phyloP scores from a whole-genome alignment of 2,113 vertebrate genomes.

The Peromyscus maniculatus region DNA sequence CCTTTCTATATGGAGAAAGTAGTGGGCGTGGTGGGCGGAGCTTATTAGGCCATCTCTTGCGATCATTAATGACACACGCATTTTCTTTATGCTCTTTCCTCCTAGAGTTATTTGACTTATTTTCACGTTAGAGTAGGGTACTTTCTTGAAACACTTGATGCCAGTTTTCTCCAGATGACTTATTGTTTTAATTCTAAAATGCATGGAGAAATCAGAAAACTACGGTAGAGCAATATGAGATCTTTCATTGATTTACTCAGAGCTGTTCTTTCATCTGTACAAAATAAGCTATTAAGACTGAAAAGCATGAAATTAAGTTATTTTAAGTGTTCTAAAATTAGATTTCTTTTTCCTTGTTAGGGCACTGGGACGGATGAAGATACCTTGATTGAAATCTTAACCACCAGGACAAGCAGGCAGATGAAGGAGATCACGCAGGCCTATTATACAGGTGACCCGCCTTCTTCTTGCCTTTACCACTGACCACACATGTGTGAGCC shows the following conservation, averaged over 20 bases:
- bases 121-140: background rate
- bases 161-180: constrained; percentile 19
- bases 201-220: constrained; percentile 2
- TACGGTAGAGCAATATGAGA: background rate
- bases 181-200: constrained; percentile 58
- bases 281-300: constrained; percentile 8
- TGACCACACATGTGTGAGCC: background rate
- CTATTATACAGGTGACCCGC: constrained; percentile 89
- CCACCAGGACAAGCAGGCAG: constrained; percentile 91
- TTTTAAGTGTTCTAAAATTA: constrained; percentile 42
- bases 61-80: background rate
- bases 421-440: constrained; percentile 90
- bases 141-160: constrained; percentile 23
- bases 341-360: constrained; percentile 79
- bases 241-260: background rate
- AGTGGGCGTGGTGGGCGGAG: background rate
- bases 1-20: background rate
- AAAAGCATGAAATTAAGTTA: constrained; percentile 60
- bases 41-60: background rate
- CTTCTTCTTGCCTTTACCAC: background rate
- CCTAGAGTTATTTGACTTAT: background rate
- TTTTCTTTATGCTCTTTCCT: constrained; percentile 18
- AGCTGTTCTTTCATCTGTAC: background rate
- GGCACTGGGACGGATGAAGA: constrained; percentile 91
- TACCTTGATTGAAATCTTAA: constrained; percentile 92